Conservation (phyloP, 2,888 invertebrate species). For the Acleris holmiana region DNA sequence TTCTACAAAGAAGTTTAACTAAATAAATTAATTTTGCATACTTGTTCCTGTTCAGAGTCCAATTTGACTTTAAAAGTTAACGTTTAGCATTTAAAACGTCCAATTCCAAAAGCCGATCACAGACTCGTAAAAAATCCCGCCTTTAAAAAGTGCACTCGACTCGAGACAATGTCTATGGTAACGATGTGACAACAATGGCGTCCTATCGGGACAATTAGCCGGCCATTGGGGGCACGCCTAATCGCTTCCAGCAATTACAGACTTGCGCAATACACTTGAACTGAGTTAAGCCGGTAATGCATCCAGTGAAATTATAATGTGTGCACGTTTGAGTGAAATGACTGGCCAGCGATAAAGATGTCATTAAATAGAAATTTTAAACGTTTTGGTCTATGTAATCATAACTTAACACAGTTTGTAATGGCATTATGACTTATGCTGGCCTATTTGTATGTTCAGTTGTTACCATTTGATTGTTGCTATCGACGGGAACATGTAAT, state of each 20-base stretch:
- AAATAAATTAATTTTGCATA: too few relatives aligned
- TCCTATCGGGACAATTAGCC: slow-evolving; percentile 57
- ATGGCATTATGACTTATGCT: too few relatives aligned
- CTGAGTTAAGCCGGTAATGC: slow-evolving; percentile 3
- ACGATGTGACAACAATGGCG: slow-evolving; percentile 56
- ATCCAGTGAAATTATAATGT: slow-evolving; percentile 3
- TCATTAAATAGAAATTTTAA: background rate
- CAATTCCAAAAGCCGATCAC: background rate
- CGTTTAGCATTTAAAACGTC: background rate
- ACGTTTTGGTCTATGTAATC: background rate
- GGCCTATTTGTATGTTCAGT: too few relatives aligned
- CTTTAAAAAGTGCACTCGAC: background rate
- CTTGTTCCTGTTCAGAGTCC: too few relatives aligned
- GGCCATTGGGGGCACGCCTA: slow-evolving; percentile 52
- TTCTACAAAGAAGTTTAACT: too few relatives aligned
- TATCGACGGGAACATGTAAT: too few relatives aligned
- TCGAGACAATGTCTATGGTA: slow-evolving; percentile 14
- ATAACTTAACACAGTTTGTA: background rate
- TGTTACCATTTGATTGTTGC: too few relatives aligned
- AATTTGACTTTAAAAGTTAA: too few relatives aligned
- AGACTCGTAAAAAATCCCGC: background rate
- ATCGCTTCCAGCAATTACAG: slow-evolving; percentile 47
- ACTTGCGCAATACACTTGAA: slow-evolving; percentile 44
- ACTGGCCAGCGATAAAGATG: slow-evolving; percentile 1
- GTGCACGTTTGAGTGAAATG: slow-evolving; percentile 7